A percentile compares a stretch with the other conserved stretches of the same genome.
phyloP scores from a whole-genome alignment of 2,113 vertebrate species.

The Nipponia nippon region DNA sequence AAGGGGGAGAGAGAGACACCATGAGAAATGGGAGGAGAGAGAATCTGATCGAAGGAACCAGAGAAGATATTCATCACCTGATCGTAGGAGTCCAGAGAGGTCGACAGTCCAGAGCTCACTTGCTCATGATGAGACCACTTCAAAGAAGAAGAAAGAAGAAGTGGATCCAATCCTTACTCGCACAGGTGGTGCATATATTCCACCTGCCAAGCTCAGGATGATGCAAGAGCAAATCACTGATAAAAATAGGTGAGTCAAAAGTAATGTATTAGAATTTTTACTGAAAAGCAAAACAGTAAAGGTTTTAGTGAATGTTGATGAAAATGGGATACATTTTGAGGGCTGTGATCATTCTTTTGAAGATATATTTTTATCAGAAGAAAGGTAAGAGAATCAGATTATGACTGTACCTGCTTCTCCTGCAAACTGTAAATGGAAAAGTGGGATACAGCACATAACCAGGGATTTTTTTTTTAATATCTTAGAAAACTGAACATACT shows the following conservation, averaged over 20 bases:
- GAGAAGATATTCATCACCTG: constrained; percentile 76
- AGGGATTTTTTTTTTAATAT: neutral
- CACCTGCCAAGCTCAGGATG: constrained; percentile 94
- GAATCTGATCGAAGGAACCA: constrained; percentile 78
- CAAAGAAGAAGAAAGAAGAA: constrained; percentile 95
- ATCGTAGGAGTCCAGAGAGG: constrained; percentile 64
- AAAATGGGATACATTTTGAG: neutral
- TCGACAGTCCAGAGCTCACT: constrained; percentile 42
- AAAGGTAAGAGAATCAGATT: neutral
- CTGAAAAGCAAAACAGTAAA: neutral
- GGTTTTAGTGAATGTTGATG: neutral
- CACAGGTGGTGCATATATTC: constrained; percentile 96
- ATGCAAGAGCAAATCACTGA: constrained; percentile 98
- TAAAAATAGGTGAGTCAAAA: constrained; percentile 86
- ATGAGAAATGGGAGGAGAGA: constrained; percentile 70
- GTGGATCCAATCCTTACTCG: constrained; percentile 93
- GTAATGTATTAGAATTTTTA: neutral
- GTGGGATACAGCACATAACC: neutral
- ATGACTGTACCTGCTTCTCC: neutral
- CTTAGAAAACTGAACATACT: neutral
- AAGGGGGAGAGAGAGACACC: constrained; percentile 58
- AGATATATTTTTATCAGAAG: neutral
- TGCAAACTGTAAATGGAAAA: neutral
- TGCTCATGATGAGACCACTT: constrained; percentile 63
- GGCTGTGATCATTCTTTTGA: neutral